phyloP scores from a whole-genome alignment of 2,888 invertebrate genomes.

The Brassicogethes aeneus region DNA sequence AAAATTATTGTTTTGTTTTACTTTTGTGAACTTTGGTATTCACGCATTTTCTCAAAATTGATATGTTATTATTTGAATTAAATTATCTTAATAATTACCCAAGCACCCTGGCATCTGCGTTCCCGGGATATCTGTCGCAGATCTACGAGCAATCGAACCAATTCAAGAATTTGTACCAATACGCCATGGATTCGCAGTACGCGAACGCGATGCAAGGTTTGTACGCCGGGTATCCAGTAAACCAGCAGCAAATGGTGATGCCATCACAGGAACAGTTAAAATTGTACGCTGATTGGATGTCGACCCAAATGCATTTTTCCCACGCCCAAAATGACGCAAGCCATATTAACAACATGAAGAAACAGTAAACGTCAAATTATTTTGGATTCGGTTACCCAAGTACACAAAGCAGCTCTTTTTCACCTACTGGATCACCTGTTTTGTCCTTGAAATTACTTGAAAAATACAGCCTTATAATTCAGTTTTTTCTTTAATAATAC shows the following conservation, averaged over 20 bases:
- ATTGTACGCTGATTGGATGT: constrained; percentile 46
- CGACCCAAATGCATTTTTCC: constrained; percentile 32
- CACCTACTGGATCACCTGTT: too few species aligned
- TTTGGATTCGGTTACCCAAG: too few species aligned
- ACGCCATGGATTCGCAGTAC: constrained; percentile 40
- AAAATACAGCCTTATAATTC: too few species aligned
- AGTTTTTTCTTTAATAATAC: too few species aligned
- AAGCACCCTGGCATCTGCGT: constrained; percentile 8
- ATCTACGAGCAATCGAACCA: constrained; percentile 20
- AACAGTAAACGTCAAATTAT: constrained; percentile 19
- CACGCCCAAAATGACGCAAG: constrained; percentile 24
- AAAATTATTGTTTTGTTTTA: too few species aligned
- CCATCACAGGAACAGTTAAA: constrained; percentile 45
- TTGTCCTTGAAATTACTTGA: too few species aligned
- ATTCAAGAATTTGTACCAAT: constrained; percentile 24
- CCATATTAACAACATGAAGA: constrained; percentile 19
- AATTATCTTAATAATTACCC: too few species aligned
- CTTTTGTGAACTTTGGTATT: too few species aligned
- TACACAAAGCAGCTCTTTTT: too few species aligned
- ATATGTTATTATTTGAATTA: too few species aligned
- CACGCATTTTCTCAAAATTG: too few species aligned
- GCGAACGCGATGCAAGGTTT: constrained; percentile 43
- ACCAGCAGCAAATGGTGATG: constrained; percentile 29
- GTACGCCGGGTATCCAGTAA: constrained; percentile 34
- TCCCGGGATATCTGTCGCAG: constrained; percentile 21